Evolutionary conservation across 2,888 invertebrate species (phyloP).

Genomic region (Heliconius ethilla): DNA sequence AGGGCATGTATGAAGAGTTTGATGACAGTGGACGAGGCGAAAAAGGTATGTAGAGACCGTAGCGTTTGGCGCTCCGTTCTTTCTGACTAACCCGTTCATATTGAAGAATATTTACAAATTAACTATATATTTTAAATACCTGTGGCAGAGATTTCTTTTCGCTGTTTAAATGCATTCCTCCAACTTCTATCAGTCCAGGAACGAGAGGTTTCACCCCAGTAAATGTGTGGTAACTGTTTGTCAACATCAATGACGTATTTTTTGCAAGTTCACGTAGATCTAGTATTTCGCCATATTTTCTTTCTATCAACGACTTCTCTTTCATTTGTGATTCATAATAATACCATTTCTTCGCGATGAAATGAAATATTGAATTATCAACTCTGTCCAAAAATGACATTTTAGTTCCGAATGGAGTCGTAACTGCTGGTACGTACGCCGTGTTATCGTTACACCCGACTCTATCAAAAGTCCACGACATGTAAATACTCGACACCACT

Average conservation of each 20-base stretch:
- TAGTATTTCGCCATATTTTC: conserved; percentile 4
- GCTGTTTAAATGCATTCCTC: conserved; percentile 62
- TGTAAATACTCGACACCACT: conserved; percentile 78
- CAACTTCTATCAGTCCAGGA: conserved; percentile 83
- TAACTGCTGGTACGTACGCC: conserved; percentile 79
- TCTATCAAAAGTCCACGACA: conserved; percentile 80
- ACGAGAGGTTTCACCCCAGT: conserved; percentile 50
- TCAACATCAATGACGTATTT: conserved; percentile 1
- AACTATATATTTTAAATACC: background rate
- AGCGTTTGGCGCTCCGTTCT: too few species aligned
- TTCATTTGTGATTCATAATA: conserved; percentile 60
- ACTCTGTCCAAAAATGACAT: conserved; percentile 79
- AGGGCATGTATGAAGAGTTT: too few species aligned
- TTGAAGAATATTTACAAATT: background rate
- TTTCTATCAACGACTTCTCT: conserved; percentile 67
- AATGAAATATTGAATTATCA: conserved; percentile 61
- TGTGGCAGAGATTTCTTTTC: background rate
- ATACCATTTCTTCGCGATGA: conserved; percentile 64
- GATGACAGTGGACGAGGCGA: too few species aligned
- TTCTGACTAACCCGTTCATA: too few species aligned
- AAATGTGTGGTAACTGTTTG: conserved; percentile 7
- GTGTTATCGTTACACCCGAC: conserved; percentile 51
- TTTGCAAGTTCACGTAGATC: conserved; percentile 3
- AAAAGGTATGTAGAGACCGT: too few species aligned
- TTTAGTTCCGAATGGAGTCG: conserved; percentile 69